Conservation (phyloP, 2,888 invertebrate species). For the Dasypolia templi region DNA sequence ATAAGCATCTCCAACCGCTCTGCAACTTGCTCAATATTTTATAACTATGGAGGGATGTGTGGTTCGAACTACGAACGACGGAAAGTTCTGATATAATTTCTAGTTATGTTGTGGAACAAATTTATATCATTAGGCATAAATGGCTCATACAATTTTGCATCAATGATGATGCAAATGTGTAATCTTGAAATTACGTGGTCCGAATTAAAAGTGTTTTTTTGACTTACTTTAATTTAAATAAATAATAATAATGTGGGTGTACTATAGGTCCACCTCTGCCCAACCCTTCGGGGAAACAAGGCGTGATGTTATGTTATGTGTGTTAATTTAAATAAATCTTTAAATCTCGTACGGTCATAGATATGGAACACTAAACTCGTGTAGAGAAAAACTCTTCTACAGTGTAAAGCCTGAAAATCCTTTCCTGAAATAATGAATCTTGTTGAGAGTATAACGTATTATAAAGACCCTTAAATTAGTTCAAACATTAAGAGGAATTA, state of each 20-base stretch:
- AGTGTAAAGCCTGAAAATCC: neutral
- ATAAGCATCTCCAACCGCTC: constrained; percentile 76
- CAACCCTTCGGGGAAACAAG: too few relatives aligned
- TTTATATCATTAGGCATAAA: neutral
- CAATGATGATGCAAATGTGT: too few relatives aligned
- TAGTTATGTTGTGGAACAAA: neutral
- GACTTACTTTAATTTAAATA: neutral
- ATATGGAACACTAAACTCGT: neutral
- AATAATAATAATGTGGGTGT: too few relatives aligned
- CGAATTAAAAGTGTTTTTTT: neutral
- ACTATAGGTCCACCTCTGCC: too few relatives aligned
- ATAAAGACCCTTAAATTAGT: constrained; percentile 20
- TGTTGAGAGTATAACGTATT: constrained; percentile 10
- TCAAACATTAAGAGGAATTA: constrained; percentile 34
- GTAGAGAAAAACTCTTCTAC: constrained; percentile 21
- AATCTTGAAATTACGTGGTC: neutral
- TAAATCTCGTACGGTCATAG: neutral
- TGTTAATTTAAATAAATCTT: neutral
- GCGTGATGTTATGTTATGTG: too few relatives aligned
- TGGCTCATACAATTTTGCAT: neutral
- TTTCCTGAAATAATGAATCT: constrained; percentile 32
- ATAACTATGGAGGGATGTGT: constrained; percentile 61
- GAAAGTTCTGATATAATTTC: constrained; percentile 15
- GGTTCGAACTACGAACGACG: constrained; percentile 30
- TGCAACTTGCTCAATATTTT: constrained; percentile 65